A percentile compares a stretch with the other conserved stretches of the same genome.
These are phyloP conservation scores for Meteorus colon DNA, from an alignment of 2,888 invertebrate genomes.

Conservation along the genomic window DNA sequence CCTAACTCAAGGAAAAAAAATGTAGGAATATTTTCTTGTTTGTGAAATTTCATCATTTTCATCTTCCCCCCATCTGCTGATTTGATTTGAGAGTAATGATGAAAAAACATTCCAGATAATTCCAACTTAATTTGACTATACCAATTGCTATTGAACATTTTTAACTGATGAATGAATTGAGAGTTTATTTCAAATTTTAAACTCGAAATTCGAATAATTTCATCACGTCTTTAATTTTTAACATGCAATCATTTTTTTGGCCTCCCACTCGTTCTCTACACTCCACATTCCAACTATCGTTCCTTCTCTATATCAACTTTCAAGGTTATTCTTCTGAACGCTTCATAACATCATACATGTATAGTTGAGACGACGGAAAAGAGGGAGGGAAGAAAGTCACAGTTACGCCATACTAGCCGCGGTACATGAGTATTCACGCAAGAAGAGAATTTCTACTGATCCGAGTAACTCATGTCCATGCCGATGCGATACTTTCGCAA, in stretches of 20 bases:
- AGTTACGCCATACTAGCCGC: conserved; percentile 11
- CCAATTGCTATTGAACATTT: background rate
- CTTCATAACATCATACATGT: background rate
- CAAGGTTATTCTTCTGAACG: conserved; percentile 64
- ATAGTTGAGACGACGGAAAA: background rate
- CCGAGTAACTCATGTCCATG: conserved; percentile 7
- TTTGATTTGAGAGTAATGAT: background rate
- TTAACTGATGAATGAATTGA: conserved; percentile 17
- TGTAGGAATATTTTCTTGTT: too few relatives aligned
- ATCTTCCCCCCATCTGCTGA: background rate
- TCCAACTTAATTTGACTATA: background rate
- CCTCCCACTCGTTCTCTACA: conserved; percentile 26
- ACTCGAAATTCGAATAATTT: conserved; percentile 42
- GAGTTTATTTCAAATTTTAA: conserved; percentile 53
- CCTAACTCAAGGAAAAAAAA: background rate
- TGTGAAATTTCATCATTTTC: too few relatives aligned
- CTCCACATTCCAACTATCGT: conserved; percentile 20
- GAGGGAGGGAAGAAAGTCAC: conserved; percentile 16
- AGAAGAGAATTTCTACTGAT: conserved; percentile 31
- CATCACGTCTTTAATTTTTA: conserved; percentile 46
- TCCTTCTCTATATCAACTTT: conserved; percentile 27
- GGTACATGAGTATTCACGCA: background rate
- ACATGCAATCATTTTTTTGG: conserved; percentile 25
- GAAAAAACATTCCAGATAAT: background rate
- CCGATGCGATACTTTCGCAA: conserved; percentile 22